These are phyloP conservation scores for Cairina moschata DNA, from an alignment of 2,113 vertebrate species.

Conservation along the genomic window DNA sequence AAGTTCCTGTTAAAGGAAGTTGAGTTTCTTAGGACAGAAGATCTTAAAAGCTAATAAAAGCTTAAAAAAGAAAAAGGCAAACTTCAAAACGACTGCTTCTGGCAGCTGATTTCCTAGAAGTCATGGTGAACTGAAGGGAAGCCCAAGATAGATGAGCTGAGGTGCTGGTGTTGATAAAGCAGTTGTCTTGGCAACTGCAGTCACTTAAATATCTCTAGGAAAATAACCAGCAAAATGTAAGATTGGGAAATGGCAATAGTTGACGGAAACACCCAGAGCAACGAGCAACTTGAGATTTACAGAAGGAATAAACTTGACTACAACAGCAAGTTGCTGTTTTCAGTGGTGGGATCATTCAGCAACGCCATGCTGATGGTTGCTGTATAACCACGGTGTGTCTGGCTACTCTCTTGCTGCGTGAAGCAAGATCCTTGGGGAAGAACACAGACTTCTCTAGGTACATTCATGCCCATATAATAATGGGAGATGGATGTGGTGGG, in stretches of 20 bases:
- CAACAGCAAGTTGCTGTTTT: neutral
- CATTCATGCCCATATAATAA: neutral
- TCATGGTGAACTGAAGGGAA: slow-evolving; percentile 7
- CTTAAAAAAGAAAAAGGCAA: neutral
- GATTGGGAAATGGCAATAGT: neutral
- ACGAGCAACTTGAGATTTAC: neutral
- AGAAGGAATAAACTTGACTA: neutral
- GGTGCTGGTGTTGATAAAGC: slow-evolving; percentile 47
- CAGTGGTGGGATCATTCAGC: neutral
- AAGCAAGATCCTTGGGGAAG: neutral
- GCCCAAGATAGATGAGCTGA: slow-evolving; percentile 60
- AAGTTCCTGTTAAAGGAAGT: neutral
- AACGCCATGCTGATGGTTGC: neutral
- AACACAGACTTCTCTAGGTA: neutral
- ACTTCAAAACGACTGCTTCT: neutral
- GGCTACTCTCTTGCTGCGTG: neutral
- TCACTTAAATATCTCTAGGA: slow-evolving; percentile 62
- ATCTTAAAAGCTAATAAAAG: neutral
- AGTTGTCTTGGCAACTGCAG: slow-evolving; percentile 56
- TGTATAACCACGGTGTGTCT: neutral
- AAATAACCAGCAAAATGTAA: slow-evolving; percentile 40
- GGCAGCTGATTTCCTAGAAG: slow-evolving; percentile 35
- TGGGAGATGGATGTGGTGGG: neutral
- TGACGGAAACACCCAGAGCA: neutral
- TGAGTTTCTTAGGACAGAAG: neutral